These are phyloP conservation scores for Cyanistes caeruleus DNA, from an alignment of 2,113 vertebrate species.

Conservation along the genomic window DNA sequence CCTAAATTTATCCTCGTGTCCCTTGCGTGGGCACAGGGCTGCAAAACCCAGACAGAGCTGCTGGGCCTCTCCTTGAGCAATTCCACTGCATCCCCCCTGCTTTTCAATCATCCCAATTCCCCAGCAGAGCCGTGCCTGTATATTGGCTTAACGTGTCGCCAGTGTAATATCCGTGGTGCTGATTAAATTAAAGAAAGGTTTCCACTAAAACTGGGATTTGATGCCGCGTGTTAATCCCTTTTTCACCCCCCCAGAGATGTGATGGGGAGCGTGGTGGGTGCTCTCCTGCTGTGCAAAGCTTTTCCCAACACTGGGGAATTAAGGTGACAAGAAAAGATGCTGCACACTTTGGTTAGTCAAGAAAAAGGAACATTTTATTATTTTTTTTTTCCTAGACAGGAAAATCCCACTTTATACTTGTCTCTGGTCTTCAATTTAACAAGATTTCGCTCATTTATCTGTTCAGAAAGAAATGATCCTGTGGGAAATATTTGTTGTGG, in stretches of 20 bases:
- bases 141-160: fast-evolving
- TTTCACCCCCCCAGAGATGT: background rate
- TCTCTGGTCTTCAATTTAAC: background rate
- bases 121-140: fast-evolving
- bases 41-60: fast-evolving
- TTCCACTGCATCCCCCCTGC: fast-evolving
- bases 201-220: background rate
- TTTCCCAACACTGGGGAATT: background rate
- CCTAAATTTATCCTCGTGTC: background rate
- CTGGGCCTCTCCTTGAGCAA: fast-evolving
- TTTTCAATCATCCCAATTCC: background rate
- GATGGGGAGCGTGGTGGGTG: fast-evolving
- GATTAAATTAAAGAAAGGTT: constrained; percentile 15
- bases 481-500: background rate
- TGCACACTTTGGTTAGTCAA: background rate
- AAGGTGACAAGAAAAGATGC: background rate
- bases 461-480: background rate
- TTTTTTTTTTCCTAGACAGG: background rate
- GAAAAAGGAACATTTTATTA: fast-evolving
- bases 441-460: background rate
- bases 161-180: background rate
- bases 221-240: background rate
- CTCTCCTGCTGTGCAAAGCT: background rate
- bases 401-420: background rate
- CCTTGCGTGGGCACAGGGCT: fast-evolving